These are phyloP conservation scores for Cistogaster globosa DNA, from an alignment of 2,888 invertebrate genomes.

Conservation along the genomic window DNA sequence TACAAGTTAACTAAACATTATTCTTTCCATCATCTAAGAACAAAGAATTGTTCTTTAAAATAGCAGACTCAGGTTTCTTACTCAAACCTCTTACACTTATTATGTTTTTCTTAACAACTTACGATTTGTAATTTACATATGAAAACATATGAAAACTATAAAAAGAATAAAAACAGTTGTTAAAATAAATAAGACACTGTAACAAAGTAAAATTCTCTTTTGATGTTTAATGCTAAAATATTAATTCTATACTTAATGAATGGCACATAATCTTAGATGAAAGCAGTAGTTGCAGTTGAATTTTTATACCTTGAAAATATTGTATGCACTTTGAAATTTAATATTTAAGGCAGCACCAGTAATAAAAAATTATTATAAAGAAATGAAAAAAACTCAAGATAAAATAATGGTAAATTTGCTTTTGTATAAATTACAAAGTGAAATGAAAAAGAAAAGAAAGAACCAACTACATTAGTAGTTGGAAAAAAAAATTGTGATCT, in stretches of 20 bases:
- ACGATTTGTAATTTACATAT: slow-evolving; percentile 1
- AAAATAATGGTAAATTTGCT: slow-evolving; percentile 3
- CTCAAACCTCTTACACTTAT: not conserved
- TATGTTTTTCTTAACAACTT: not conserved
- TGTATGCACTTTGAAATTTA: slow-evolving; percentile 61
- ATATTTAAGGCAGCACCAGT: slow-evolving; percentile 31
- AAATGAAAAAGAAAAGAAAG: too few relatives aligned
- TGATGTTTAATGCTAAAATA: slow-evolving; percentile 36
- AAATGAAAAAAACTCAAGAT: not conserved
- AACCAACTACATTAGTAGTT: too few relatives aligned
- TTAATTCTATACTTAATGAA: not conserved
- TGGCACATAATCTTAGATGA: slow-evolving; percentile 59
- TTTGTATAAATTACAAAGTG: too few relatives aligned
- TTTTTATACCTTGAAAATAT: slow-evolving; percentile 47
- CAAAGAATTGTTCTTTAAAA: not conserved
- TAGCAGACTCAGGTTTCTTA: not conserved
- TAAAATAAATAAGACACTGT: not conserved
- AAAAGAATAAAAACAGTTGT: not conserved
- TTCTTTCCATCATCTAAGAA: too few relatives aligned
- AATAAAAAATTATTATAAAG: slow-evolving; percentile 8
- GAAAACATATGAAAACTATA: slow-evolving; percentile 27
- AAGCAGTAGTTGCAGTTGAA: slow-evolving; percentile 24
- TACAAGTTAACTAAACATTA: too few relatives aligned
- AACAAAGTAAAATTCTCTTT: slow-evolving; percentile 42
- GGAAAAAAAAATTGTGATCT: too few relatives aligned